Evolutionary conservation across 53 echinoderm and acorn worm species (phyloP).

Genomic region (Echinometra lucunter): DNA sequence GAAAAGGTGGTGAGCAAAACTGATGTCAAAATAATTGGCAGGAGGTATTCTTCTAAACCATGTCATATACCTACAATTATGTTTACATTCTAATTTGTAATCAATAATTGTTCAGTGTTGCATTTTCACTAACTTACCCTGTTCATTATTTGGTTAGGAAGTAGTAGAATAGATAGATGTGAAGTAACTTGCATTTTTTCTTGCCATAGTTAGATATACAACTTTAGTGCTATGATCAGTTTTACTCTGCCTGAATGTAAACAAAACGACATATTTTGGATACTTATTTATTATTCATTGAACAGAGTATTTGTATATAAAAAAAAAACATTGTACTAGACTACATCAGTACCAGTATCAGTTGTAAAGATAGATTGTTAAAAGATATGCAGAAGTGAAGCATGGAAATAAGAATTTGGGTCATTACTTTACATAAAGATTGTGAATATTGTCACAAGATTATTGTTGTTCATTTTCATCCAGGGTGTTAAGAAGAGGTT

Average conservation of each 20-base stretch:
- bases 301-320: slow-evolving; percentile 12
- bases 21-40: no score
- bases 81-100: no score
- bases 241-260: neutral
- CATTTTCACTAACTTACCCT: no score
- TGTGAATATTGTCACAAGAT: neutral
- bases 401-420: neutral
- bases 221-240: neutral
- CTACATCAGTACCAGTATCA: slow-evolving; percentile 40
- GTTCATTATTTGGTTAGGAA: neutral
- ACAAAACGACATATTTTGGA: slow-evolving; percentile 21
- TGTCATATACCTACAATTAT: no score
- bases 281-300: slow-evolving; percentile 20
- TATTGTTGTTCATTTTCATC: neutral
- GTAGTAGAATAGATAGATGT: slow-evolving; percentile 1
- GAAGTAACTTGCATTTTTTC: slow-evolving; percentile 31
- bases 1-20: no score
- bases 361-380: neutral
- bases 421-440: neutral
- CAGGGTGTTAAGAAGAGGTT: no score
- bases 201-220: slow-evolving; percentile 22
- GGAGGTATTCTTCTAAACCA: no score
- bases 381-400: neutral
- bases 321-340: slow-evolving; percentile 51
- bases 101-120: neutral